These are phyloP conservation scores for Drosophila repletoides DNA, from an alignment of 1,140 invertebrate species.

Conservation along the genomic window DNA sequence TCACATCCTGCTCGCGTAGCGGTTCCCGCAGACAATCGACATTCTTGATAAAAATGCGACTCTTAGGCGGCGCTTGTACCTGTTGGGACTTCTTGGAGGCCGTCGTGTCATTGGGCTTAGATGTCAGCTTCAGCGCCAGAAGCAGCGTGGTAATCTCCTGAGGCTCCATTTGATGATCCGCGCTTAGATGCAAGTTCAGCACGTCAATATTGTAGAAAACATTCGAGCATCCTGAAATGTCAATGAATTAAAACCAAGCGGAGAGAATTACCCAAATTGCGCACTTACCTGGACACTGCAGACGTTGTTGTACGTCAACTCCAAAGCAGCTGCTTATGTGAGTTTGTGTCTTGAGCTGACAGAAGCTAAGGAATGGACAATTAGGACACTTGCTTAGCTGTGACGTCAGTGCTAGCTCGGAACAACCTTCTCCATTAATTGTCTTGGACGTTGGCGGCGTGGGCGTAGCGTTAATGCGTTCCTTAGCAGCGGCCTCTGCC, in stretches of 20 bases:
- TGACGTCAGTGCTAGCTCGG: conserved; percentile 2
- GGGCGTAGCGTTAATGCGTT: conserved; percentile 67
- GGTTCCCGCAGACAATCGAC: conserved; percentile 74
- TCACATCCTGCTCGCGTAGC: conserved; percentile 28
- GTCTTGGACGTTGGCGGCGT: conserved; percentile 65
- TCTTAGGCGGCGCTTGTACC: conserved; percentile 37
- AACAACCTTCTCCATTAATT: neutral
- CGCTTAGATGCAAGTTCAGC: conserved; percentile 82
- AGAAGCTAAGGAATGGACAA: conserved; percentile 63
- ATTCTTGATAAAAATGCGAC: conserved; percentile 77
- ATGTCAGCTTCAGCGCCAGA: conserved; percentile 16
- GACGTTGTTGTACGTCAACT: conserved; percentile 24
- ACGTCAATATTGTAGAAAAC: conserved; percentile 82
- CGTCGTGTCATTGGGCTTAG: conserved; percentile 1
- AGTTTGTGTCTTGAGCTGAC: conserved; percentile 32
- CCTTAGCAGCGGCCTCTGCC: conserved; percentile 66
- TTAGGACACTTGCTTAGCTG: conserved; percentile 44
- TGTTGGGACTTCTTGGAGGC: neutral
- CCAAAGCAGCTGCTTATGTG: conserved; percentile 46
- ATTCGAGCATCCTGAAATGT: conserved; percentile 81
- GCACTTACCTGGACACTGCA: conserved; percentile 56
- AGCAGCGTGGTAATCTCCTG: conserved; percentile 63
- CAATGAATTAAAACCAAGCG: no score
- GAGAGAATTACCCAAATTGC: neutral
- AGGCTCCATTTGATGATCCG: conserved; percentile 82